These are phyloP conservation scores for Hippotragus niger DNA, from an alignment of 2,113 vertebrate species.

Conservation along the genomic window DNA sequence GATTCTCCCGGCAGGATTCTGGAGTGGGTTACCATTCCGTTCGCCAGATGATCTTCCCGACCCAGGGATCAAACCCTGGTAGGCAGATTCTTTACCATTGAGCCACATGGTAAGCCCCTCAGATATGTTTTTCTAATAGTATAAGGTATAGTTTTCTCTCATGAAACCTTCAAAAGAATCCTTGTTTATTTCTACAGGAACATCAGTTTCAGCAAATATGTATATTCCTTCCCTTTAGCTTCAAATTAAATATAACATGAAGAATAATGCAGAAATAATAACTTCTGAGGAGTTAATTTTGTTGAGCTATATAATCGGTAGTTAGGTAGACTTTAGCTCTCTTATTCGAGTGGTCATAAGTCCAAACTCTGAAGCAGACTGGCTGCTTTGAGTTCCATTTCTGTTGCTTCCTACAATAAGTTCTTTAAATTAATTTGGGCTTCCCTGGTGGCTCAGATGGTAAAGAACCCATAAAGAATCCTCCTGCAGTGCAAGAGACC, in stretches of 20 bases:
- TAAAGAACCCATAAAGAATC: background rate
- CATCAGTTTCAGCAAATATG: background rate
- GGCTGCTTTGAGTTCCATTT: background rate
- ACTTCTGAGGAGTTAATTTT: background rate
- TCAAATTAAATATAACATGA: background rate
- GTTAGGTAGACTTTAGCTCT: background rate
- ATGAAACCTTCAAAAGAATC: background rate
- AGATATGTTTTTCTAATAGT: background rate
- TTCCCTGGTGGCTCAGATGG: background rate
- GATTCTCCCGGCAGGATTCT: background rate
- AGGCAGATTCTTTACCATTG: background rate
- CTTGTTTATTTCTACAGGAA: background rate
- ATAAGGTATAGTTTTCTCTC: background rate
- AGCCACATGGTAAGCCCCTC: background rate
- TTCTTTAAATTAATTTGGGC: background rate
- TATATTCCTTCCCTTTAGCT: background rate
- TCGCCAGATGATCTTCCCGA: background rate
- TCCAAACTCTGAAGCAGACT: background rate
- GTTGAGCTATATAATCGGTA: background rate
- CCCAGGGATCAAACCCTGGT: background rate
- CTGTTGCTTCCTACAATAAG: background rate
- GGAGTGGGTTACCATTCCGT: background rate
- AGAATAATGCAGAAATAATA: background rate
- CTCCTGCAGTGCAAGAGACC: background rate
- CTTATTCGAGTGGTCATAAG: background rate